A percentile compares a stretch with the other conserved stretches of the same genome.
Evolutionary conservation across 2,797 vertebrate genomes (phyloP).

Genomic region (Acipenser ruthenus): DNA sequence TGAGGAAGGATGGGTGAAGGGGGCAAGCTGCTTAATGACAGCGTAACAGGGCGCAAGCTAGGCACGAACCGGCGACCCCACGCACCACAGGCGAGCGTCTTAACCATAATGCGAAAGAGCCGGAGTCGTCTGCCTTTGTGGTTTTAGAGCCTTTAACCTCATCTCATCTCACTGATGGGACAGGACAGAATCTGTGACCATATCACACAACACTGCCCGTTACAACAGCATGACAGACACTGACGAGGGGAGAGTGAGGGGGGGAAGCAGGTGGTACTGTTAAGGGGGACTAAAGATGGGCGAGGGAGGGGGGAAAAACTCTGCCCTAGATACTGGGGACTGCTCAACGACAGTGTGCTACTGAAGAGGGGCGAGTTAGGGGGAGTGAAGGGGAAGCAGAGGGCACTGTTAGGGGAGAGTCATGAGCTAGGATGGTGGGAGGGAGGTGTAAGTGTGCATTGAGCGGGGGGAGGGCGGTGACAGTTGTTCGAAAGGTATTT

Average conservation of each 20-base stretch:
- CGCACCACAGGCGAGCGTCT: too few species aligned
- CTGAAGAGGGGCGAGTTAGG: conserved; percentile 43
- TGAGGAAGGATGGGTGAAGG: neutral
- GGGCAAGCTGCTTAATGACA: neutral
- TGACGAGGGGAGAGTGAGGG: too few species aligned
- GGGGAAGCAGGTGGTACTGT: too few species aligned
- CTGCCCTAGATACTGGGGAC: conserved; percentile 40
- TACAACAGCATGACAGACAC: too few species aligned
- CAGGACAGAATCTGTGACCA: conserved; percentile 5
- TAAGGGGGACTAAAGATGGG: too few species aligned
- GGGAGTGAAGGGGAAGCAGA: neutral
- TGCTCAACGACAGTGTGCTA: conserved; percentile 49
- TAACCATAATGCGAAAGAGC: too few species aligned
- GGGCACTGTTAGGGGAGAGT: conserved; percentile 16
- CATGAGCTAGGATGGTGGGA: conserved; percentile 11
- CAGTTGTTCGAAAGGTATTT: neutral
- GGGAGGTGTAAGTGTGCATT: conserved; percentile 4
- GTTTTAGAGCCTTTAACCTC: conserved; percentile 6
- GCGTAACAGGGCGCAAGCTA: neutral
- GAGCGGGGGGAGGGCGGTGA: neutral
- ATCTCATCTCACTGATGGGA: neutral
- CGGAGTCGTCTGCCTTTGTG: neutral
- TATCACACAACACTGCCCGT: neutral
- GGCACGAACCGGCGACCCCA: too few species aligned
- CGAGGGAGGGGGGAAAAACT: conserved; percentile 47